Percentiles rank a stretch among this genome's conserved stretches.
Evolutionary conservation across 2,888 invertebrate species (phyloP).

Genomic region (Stenurella melanura): DNA sequence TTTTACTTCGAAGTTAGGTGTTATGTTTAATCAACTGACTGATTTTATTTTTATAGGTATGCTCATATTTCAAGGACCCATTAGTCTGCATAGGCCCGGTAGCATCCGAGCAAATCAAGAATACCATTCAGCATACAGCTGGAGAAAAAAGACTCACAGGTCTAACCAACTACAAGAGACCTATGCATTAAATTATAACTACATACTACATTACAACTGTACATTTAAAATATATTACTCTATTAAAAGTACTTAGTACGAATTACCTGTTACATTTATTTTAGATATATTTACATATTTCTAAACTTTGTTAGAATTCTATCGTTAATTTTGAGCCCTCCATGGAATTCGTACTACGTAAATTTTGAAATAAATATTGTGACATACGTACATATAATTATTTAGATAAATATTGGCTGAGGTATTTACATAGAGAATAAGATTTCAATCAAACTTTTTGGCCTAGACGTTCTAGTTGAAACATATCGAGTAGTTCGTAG

Average conservation of each 20-base stretch:
- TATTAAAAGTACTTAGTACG: slow-evolving; percentile 43
- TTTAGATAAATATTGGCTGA: slow-evolving; percentile 67
- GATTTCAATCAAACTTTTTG: slow-evolving; percentile 67
- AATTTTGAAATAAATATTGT: slow-evolving; percentile 39
- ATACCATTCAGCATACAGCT: slow-evolving; percentile 84
- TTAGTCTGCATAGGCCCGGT: slow-evolving; percentile 91
- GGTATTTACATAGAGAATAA: slow-evolving; percentile 68
- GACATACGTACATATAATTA: slow-evolving; percentile 44
- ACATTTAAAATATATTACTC: slow-evolving; percentile 35
- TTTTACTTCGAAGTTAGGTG: neutral
- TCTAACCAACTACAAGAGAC: slow-evolving; percentile 73
- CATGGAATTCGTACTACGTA: slow-evolving; percentile 51
- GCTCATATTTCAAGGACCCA: slow-evolving; percentile 94
- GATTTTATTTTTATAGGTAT: slow-evolving; percentile 78
- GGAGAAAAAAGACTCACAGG: slow-evolving; percentile 87
- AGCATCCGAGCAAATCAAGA: slow-evolving; percentile 84
- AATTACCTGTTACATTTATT: slow-evolving; percentile 39
- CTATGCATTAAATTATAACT: slow-evolving; percentile 69
- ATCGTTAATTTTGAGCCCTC: slow-evolving; percentile 58
- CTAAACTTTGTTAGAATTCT: slow-evolving; percentile 28
- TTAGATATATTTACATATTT: slow-evolving; percentile 26
- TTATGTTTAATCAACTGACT: neutral
- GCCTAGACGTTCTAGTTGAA: slow-evolving; percentile 65
- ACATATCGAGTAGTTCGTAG: slow-evolving; percentile 47
- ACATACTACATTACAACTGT: slow-evolving; percentile 19